phyloP scores from a whole-genome alignment of 2,888 invertebrate genomes.

The Tenthredo mesomela region DNA sequence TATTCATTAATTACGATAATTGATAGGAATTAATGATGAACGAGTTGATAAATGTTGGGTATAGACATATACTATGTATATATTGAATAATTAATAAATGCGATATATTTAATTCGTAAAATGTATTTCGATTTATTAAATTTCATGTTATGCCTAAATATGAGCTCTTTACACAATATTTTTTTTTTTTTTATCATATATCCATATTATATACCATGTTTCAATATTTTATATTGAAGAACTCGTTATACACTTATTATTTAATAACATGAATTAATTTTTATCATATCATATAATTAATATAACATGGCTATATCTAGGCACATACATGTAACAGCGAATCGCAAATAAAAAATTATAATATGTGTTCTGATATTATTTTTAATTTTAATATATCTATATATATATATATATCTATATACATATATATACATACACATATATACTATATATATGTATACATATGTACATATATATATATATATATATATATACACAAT shows the following conservation, averaged over 20 bases:
- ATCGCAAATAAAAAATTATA: constrained; percentile 75
- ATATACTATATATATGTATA: constrained; percentile 48
- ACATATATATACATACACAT: background rate
- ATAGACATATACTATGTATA: no score
- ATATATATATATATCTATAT: constrained; percentile 58
- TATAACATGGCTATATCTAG: constrained; percentile 73
- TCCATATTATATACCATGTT: constrained; percentile 57
- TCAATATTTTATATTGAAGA: constrained; percentile 73
- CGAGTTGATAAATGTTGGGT: background rate
- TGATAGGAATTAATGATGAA: background rate
- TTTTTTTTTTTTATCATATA: no score
- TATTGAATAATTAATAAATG: constrained; percentile 40
- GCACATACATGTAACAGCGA: constrained; percentile 75
- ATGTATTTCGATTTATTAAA: constrained; percentile 77
- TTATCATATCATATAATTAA: constrained; percentile 69
- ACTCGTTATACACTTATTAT: constrained; percentile 74
- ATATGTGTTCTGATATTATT: constrained; percentile 65
- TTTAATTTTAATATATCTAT: constrained; percentile 55
- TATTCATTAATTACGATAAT: background rate
- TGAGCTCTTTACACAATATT: constrained; percentile 75
- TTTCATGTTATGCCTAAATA: constrained; percentile 77
- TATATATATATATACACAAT: constrained; percentile 56
- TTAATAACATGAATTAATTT: constrained; percentile 70
- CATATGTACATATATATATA: constrained; percentile 29
- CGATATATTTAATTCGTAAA: constrained; percentile 71